phyloP scores from a whole-genome alignment of 2,888 invertebrate species.

The Meliscaeva auricollis region DNA sequence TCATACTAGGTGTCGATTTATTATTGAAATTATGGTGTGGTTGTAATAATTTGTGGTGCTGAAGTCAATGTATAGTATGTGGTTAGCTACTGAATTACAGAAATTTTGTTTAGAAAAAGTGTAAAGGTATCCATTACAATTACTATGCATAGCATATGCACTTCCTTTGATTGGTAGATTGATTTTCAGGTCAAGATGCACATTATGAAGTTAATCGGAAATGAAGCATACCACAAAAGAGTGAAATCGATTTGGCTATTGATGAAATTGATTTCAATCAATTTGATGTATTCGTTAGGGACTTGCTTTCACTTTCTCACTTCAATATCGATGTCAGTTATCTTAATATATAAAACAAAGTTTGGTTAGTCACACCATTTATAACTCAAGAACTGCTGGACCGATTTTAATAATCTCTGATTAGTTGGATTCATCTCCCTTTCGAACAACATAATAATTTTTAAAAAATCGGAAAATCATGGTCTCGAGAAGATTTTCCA shows the following conservation, averaged over 20 bases:
- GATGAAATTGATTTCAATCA: neutral
- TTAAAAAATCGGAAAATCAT: too few species aligned
- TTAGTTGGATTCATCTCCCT: too few species aligned
- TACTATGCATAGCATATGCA: neutral
- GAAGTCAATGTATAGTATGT: constrained; percentile 46
- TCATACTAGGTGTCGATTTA: constrained; percentile 39
- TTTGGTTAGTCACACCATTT: too few species aligned
- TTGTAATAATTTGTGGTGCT: constrained; percentile 38
- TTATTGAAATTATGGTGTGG: constrained; percentile 29
- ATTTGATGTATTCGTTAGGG: neutral
- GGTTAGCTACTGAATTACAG: constrained; percentile 63
- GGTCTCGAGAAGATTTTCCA: too few species aligned
- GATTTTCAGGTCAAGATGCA: constrained; percentile 41
- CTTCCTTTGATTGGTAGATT: constrained; percentile 32
- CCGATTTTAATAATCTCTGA: too few species aligned
- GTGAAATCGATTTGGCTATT: constrained; percentile 16
- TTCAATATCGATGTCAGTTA: neutral
- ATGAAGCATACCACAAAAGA: constrained; percentile 30
- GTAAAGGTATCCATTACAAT: constrained; percentile 36
- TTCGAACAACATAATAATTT: too few species aligned
- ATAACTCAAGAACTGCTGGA: too few species aligned
- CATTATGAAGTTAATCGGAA: constrained; percentile 27
- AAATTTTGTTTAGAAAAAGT: constrained; percentile 3
- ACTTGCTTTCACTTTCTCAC: neutral
- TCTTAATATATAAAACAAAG: too few species aligned